Base-by-base conservation (phyloP, 2,113 vertebrate genomes). In the Brachyhypopomus gauderio region DNA sequence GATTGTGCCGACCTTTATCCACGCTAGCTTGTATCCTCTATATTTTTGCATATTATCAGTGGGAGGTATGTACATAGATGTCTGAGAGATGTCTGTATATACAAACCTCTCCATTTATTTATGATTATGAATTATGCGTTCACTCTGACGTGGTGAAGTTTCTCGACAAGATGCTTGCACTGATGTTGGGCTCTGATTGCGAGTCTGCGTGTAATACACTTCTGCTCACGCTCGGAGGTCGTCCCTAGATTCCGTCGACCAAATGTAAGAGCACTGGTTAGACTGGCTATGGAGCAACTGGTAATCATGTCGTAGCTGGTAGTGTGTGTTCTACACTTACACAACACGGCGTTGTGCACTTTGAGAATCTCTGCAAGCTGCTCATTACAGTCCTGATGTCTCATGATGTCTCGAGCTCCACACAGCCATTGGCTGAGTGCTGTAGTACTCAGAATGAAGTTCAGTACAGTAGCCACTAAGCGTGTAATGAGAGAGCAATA, bases 401-500 rank as follows among this genome's bases (percentile, higher is more conserved):
- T 17, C 7, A 25, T 58, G 9, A 59, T 19, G 19, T 59, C 9
- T 4, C 34, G 7, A 17, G 3, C 23, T 23, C 14, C 22, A 30
- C 45, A 22, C 17, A 12, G 9, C 22, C 60, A 30, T 17, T 6
- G 60, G 5, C 11, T 60, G n/a, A 11, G n/a, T 23, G 59, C n/a
- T 60, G 19, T n/a, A 7, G n/a, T 60, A 22, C 23, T 30, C 25
- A 77, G 9, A 5, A 23, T 45, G 9, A 27, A 64, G 60, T 66
- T 66, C 8, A 34, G 41, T 11, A 64, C 22, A 23, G 59, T n/a
- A 22, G n/a, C 19, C 20, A 22, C n/a, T 60, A 60, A 60, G 56
- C 56, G 20, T 59, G 56, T 27, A 41, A 70, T 66, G 63, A 81
- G 27, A 64, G 4, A 55, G 20, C 25, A 30, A 71, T 66, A 25